Percentiles rank a stretch among this genome's conserved stretches.
phyloP scores from a whole-genome alignment of 2,888 invertebrate genomes.

The Himalopsyche japonica region DNA sequence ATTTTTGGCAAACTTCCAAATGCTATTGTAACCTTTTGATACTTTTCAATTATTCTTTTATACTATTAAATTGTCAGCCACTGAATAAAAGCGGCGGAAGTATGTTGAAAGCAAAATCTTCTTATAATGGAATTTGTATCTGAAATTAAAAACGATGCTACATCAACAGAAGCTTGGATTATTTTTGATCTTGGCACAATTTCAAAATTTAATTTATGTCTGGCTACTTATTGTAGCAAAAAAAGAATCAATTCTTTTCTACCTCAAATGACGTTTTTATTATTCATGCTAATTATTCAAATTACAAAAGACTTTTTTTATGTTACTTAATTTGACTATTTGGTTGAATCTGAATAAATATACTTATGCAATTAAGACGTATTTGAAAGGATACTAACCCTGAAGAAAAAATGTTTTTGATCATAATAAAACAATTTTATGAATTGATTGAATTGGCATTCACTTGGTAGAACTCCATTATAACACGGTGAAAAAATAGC shows the following conservation, averaged over 20 bases:
- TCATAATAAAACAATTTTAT: too few relatives aligned
- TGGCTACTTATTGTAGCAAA: background rate
- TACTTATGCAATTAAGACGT: too few relatives aligned
- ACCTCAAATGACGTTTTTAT: background rate
- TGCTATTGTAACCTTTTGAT: background rate
- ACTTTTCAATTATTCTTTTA: background rate
- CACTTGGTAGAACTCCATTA: too few relatives aligned
- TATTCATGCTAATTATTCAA: background rate
- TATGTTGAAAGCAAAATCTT: background rate
- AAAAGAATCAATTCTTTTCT: background rate
- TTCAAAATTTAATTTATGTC: background rate
- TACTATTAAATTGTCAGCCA: background rate
- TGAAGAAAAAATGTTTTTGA: too few relatives aligned
- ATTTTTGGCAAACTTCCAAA: background rate
- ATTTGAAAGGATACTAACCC: too few relatives aligned
- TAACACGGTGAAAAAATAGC: too few relatives aligned
- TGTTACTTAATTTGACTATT: too few relatives aligned
- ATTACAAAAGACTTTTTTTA: too few relatives aligned
- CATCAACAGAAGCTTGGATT: background rate
- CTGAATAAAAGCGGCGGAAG: background rate
- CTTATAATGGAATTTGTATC: background rate
- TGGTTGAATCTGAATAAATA: too few relatives aligned
- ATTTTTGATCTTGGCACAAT: background rate
- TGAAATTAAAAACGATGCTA: background rate
- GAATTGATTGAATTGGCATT: too few relatives aligned